Percentiles rank a stretch among this genome's conserved stretches.
Evolutionary conservation across 2,888 invertebrate species (phyloP).

Genomic region (Uloborus plumipes): DNA sequence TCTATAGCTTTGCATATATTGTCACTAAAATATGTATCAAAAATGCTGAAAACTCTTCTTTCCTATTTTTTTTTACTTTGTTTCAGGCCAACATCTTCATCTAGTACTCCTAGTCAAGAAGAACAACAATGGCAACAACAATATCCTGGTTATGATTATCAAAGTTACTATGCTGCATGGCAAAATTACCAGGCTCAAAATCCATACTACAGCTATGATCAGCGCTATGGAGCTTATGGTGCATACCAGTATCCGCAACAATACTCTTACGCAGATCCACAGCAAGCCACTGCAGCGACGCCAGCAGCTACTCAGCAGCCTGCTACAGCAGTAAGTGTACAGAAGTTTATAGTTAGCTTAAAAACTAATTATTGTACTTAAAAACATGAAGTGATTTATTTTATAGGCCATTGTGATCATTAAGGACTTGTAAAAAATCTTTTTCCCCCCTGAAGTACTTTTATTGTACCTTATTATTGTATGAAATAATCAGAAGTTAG

Average conservation of each 20-base stretch:
- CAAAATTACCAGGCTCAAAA: conserved; percentile 56
- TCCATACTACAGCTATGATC: conserved; percentile 57
- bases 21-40: no score
- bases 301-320: conserved; percentile 20
- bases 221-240: conserved; percentile 41
- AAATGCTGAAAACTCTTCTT: background rate
- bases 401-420: no score
- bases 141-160: conserved; percentile 60
- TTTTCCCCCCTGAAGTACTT: no score
- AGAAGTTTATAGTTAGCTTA: background rate
- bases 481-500: no score
- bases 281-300: conserved; percentile 29
- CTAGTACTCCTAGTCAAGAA: conserved; percentile 24
- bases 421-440: no score
- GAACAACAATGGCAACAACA: conserved; percentile 58
- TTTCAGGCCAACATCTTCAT: conserved; percentile 6
- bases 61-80: no score
- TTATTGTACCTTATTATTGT: no score
- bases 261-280: conserved; percentile 40
- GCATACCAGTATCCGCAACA: conserved; percentile 50
- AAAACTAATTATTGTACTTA: background rate
- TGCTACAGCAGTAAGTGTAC: conserved; percentile 33
- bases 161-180: conserved; percentile 63
- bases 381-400: no score
- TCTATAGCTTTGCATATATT: no score